These are phyloP conservation scores for Leptobrachium leishanense DNA, from an alignment of 2,113 vertebrate genomes.

Conservation along the genomic window DNA sequence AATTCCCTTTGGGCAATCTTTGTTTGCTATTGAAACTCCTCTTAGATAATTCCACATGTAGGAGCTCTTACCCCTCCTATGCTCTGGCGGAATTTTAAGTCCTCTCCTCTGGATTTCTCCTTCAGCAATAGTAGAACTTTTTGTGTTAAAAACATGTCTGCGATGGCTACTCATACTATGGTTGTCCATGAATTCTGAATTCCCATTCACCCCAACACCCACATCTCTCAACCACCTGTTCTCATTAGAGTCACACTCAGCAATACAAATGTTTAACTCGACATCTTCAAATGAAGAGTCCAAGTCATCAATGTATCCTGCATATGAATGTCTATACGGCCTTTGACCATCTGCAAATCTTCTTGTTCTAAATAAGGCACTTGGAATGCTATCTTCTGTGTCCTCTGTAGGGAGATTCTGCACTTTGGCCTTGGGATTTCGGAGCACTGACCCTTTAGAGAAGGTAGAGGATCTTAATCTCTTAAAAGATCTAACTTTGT, in stretches of 20 bases:
- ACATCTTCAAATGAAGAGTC: constrained; percentile 83
- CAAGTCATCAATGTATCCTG: constrained; percentile 75
- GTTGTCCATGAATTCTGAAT: constrained; percentile 59
- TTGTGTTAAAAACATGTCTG: constrained; percentile 66
- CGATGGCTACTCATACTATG: constrained; percentile 62
- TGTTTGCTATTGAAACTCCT: constrained; percentile 77
- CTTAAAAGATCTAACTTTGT: constrained; percentile 81
- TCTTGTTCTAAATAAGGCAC: constrained; percentile 60
- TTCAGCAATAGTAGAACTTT: constrained; percentile 62
- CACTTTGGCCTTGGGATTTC: constrained; percentile 64
- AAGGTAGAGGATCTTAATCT: constrained; percentile 70
- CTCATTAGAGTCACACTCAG: constrained; percentile 60
- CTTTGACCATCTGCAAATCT: constrained; percentile 62
- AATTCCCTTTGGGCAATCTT: constrained; percentile 65
- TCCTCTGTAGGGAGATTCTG: constrained; percentile 61
- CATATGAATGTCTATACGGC: constrained; percentile 82
- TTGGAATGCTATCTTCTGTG: constrained; percentile 53
- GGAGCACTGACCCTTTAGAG: constrained; percentile 61
- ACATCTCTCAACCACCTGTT: constrained; percentile 61
- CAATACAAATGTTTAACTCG: constrained; percentile 64
- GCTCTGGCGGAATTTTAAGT: constrained; percentile 60
- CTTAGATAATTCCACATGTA: constrained; percentile 87
- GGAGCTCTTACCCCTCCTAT: constrained; percentile 68
- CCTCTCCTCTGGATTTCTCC: constrained; percentile 65
- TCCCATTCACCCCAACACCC: constrained; percentile 55